Conservation (phyloP, 2,888 invertebrate species). For the Itoplectis maculator region DNA sequence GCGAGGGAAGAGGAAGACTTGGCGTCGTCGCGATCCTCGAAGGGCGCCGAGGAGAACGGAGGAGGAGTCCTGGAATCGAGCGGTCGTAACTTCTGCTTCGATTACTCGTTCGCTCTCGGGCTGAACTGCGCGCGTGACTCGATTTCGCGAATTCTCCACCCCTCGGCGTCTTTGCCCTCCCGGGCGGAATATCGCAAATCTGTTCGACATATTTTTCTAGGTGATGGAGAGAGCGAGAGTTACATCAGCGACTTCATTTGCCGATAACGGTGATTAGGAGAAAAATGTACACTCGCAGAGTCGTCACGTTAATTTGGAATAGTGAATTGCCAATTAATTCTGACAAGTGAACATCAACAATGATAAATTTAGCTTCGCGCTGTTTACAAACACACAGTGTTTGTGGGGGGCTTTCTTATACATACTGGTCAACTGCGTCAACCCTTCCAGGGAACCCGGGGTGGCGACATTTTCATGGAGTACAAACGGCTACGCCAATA, state of each 20-base stretch:
- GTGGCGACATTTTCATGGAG: slow-evolving; percentile 74
- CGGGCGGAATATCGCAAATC: slow-evolving; percentile 28
- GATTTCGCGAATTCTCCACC: slow-evolving; percentile 35
- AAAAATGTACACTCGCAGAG: background rate
- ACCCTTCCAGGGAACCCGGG: slow-evolving; percentile 25
- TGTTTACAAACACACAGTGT: background rate
- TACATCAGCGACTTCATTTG: background rate
- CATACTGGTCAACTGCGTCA: background rate
- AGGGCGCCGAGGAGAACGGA: slow-evolving; percentile 30
- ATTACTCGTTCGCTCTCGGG: slow-evolving; percentile 44
- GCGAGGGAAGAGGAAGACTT: slow-evolving; percentile 4
- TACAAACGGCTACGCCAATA: slow-evolving; percentile 76
- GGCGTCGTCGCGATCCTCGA: slow-evolving; percentile 3
- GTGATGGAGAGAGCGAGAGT: slow-evolving; percentile 1
- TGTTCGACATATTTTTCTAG: background rate
- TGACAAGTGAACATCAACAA: background rate
- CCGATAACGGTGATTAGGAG: background rate
- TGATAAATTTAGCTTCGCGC: background rate
- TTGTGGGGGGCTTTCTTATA: background rate
- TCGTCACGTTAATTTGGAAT: background rate
- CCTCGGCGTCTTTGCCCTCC: slow-evolving; percentile 8
- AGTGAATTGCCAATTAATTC: background rate
- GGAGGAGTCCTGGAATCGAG: slow-evolving; percentile 25
- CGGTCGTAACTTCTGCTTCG: slow-evolving; percentile 56
- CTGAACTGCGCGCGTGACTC: slow-evolving; percentile 44